Conservation (phyloP, 2,113 vertebrate species). For the Cynoglossus semilaevis region DNA sequence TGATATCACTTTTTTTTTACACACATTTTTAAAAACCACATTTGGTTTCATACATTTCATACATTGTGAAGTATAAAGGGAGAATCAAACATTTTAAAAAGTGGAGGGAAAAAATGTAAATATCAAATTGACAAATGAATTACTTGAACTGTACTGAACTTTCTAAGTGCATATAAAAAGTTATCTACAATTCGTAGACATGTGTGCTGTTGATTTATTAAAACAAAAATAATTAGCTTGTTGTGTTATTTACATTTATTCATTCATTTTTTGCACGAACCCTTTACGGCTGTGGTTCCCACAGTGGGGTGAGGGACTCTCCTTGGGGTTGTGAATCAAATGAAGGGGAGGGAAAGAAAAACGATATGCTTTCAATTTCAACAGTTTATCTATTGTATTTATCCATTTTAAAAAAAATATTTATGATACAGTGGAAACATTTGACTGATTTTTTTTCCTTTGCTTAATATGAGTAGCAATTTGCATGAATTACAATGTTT, state of each 20-base stretch:
- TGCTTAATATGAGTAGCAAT: no score
- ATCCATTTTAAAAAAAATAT: no score
- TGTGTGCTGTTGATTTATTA: conserved; percentile 80
- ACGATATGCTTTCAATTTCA: no score
- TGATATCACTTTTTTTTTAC: conserved; percentile 27
- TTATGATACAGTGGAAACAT: no score
- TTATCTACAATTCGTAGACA: conserved; percentile 78
- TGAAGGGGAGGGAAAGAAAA: no score
- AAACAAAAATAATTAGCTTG: conserved; percentile 41
- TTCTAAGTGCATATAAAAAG: conserved; percentile 74
- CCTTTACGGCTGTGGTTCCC: no score
- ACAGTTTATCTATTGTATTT: no score
- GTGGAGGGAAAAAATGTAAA: conserved; percentile 57
- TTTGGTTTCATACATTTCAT: conserved; percentile 42
- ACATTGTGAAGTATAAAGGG: conserved; percentile 49
- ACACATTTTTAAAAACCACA: conserved; percentile 42
- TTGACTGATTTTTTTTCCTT: not conserved
- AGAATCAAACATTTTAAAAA: conserved; percentile 52
- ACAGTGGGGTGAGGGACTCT: no score
- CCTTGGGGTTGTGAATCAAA: no score
- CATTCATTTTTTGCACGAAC: no score
- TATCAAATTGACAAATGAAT: conserved; percentile 67
- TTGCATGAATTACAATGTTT: no score
- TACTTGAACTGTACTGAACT: conserved; percentile 80
- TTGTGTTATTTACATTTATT: conserved; percentile 7